Evolutionary conservation across 2,113 vertebrate species (phyloP), one percentile per base, ranked within the genome.

Genomic region (Forbesichthys papilliferus): DNA sequence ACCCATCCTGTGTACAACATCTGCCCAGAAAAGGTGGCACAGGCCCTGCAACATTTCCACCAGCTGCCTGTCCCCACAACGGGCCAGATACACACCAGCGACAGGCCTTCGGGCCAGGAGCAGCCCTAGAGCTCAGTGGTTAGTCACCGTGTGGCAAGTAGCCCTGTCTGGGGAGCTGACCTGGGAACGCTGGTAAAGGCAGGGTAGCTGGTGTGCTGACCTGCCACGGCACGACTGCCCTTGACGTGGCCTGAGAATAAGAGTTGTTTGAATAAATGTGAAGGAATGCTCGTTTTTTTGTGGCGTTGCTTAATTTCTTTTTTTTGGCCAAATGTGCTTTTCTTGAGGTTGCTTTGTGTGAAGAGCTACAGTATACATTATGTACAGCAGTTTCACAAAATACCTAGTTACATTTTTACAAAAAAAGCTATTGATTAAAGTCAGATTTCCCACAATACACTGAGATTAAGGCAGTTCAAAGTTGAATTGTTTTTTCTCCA

Each of bases 1-100:
- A 99, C 95, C 0, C 96, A 99, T 81, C 97, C 98, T 0, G 95
- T 99, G 42, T 99, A 99, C 93, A 99, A 99, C 87, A 96, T 99
- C 14, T 87, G 92, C 51, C 98, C 98, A 0, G 95, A 96, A 64
- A 98, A 96, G 84, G 96, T 98, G 76, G 92, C 92, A 68, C 88
- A 83, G 49, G 98, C 97, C 0, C 86, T 95, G 71, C 88, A 94
- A 78, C 77, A 96, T 74, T 99, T 99, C 72, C 91, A 92, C 80
- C 90, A 86, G 87, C 91, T 96, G 83, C 90, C 95, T 0, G 78
- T 95, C 73, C 95, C 95, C 0, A 20, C 34, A n/a, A 92, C 92
- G 48, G 36, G 6, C 36, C 72, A 72, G 61, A 79, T 12, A 20
- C 34, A 62, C 0, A 62, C 16, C 55, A 51, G 49, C 27, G 6